Percentiles rank a stretch among this genome's conserved stretches.
phyloP scores from a whole-genome alignment of 1,140 invertebrate genomes.

The Hycleus phaleratus region DNA sequence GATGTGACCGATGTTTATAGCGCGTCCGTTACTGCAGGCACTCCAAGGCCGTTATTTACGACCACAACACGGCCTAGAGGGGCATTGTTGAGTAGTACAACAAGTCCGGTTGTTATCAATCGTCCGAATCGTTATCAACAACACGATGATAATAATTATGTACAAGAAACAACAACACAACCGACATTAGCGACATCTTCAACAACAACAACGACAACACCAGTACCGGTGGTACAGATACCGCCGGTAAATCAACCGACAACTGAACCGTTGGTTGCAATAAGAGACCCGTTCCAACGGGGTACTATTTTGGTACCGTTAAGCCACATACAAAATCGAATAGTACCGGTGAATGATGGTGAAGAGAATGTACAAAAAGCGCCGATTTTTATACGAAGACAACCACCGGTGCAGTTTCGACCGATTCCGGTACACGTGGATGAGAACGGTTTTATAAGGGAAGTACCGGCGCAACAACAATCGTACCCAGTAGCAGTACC shows the following conservation, averaged over 20 bases:
- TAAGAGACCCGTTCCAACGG: slow-evolving; percentile 45
- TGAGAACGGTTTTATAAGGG: slow-evolving; percentile 34
- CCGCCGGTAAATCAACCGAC: slow-evolving; percentile 22
- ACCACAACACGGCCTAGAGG: slow-evolving; percentile 46
- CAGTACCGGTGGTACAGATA: slow-evolving; percentile 34
- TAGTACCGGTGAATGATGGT: slow-evolving; percentile 20
- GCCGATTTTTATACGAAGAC: slow-evolving; percentile 18
- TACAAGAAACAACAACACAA: slow-evolving; percentile 28
- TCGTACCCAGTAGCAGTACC: slow-evolving; percentile 29
- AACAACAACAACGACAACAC: slow-evolving; percentile 25
- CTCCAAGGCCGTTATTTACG: slow-evolving; percentile 56
- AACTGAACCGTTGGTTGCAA: slow-evolving; percentile 38
- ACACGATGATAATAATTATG: slow-evolving; percentile 22
- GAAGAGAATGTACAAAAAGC: slow-evolving; percentile 5
- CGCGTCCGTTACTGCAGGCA: slow-evolving; percentile 48
- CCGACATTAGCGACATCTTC: slow-evolving; percentile 20
- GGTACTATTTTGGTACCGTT: slow-evolving; percentile 40
- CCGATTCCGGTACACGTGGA: slow-evolving; percentile 37
- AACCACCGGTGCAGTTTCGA: slow-evolving; percentile 22
- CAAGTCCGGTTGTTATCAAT: slow-evolving; percentile 32
- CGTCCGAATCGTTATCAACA: slow-evolving; percentile 30
- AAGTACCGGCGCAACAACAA: slow-evolving; percentile 27
- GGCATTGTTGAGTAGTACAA: slow-evolving; percentile 30
- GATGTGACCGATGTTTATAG: slow-evolving; percentile 60
- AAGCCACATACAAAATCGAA: slow-evolving; percentile 42